Base-by-base conservation (phyloP, 23 tunicate species). In the Phallusia fumigata region DNA sequence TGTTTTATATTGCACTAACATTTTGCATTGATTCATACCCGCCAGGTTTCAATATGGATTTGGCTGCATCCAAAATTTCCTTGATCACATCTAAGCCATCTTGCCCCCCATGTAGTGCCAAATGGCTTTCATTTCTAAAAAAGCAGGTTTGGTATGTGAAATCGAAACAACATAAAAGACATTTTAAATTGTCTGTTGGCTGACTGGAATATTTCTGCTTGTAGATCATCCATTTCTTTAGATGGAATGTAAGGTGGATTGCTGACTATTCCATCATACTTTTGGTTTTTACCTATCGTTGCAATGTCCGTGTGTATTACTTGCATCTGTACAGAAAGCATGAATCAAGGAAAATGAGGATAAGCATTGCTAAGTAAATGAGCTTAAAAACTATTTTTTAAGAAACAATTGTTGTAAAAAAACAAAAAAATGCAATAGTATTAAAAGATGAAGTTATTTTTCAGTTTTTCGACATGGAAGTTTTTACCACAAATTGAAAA, bases 191-290 rank as follows among this genome's bases (percentile, higher is more conserved):
- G 8, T 32, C 12, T 18, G 30, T 28, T 28, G n/a, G 33, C n/a
- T 32, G 52, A 81, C 90, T 64, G n/a, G 40, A 24, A 65, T n/a
- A 88, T 82, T 77, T 88, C 91, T 24, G 83, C 65, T n/a, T 82
- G 83, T 49, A 91, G 36, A 8, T 78, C 35, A 31, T 33, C 33
- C 82, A 91, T 86, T 35, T 91, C 90, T 26, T 45, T 22, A 0
- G 91, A 73, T 82, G 96, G 96, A 22, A 91, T 86, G 35, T 91
- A 91, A 15, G 96, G 96, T 8, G 96, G 96, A 58, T 91, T 91
- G 45, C 91, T 91, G 19, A 91, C 84, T 24, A 90, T 82, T n/a
- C 89, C 83, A 72, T 90, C 81, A 78, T 81, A 81, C 22, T 22
- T 34, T 49, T 52, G 64, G 32, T 65, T 34, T 5, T 0, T n/a